Base-by-base conservation (phyloP, 2,113 vertebrate species). In the Actenoides hombroni region DNA sequence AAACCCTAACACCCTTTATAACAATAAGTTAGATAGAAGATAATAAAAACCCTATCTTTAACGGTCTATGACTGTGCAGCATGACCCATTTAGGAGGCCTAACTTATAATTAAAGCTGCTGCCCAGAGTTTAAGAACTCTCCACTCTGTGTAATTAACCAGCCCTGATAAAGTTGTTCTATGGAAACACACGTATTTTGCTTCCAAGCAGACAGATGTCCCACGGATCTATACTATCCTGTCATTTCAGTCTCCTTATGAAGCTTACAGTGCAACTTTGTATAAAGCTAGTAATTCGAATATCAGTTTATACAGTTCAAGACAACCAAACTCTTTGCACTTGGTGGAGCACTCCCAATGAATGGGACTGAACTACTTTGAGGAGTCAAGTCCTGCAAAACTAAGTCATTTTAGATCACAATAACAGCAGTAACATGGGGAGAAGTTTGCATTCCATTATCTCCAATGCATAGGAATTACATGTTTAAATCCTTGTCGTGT, bases 281-380 rank as follows among this genome's bases (percentile, higher is more conserved):
- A 16, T 10, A 14, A 1, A 12, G 2, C 4, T 6, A 15, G 46
- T n/a, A 8, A 33, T 35, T 53, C 24, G 12, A 85, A 20, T 8
- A 61, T 28, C 42, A 71, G 13, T 49, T 93, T 11, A 21, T 5
- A 6, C 4, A 25, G 53, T 8, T 76, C 6, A 39, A 51, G 70
- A 48, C 16, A 60, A 35, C 5, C 53, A 31, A 37, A 26, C 11
- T 28, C 49, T 31, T 65, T 11, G 37, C 71, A 24, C 23, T 75
- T 28, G 39, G 63, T n/a, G 0, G 0, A 85, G 31, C n/a, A 6
- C 18, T 85, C 46, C 33, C 49, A 39, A 2, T 4, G 9, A 79
- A 79, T 4, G 11, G 42, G 37, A 54, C 29, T 29, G 16, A 51
- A 40, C 14, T 13, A 7, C 5, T 57, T 57, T 3, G 9, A 40